A percentile compares a stretch with the other conserved stretches of the same genome.
phyloP scores from a whole-genome alignment of 2,888 invertebrate genomes.

The Drosophila peninsularis region DNA sequence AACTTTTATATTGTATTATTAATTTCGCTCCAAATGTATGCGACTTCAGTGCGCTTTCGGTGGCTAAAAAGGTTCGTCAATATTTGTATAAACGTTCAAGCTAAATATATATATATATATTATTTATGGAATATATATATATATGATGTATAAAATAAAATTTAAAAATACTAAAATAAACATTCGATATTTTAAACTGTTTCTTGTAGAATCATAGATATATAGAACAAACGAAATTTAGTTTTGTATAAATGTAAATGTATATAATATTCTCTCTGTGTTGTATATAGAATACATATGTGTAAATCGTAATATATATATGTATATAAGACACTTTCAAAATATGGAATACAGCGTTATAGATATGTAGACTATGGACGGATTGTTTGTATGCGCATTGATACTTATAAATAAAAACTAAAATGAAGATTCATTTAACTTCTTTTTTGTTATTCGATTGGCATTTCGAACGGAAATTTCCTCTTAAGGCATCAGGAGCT shows the following conservation, averaged over 20 bases:
- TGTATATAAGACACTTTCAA: constrained; percentile 47
- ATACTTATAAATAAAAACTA: constrained; percentile 24
- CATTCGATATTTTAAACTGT: constrained; percentile 60
- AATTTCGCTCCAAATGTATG: constrained; percentile 18
- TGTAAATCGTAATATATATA: constrained; percentile 30
- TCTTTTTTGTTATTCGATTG: too few species aligned
- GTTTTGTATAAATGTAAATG: constrained; percentile 50
- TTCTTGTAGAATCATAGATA: constrained; percentile 14
- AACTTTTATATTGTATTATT: constrained; percentile 36
- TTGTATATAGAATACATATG: constrained; percentile 28
- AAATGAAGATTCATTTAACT: constrained; percentile 5
- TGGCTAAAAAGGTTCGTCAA: constrained; percentile 45
- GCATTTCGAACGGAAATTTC: not conserved
- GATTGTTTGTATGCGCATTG: constrained; percentile 31
- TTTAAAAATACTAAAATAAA: constrained; percentile 46
- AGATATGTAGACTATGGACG: constrained; percentile 52
- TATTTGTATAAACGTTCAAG: constrained; percentile 68
- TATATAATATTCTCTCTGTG: constrained; percentile 16
- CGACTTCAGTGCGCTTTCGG: constrained; percentile 17
- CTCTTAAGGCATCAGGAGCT: constrained; percentile 86
- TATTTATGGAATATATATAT: not conserved
- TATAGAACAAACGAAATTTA: constrained; percentile 34
- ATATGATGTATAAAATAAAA: constrained; percentile 49
- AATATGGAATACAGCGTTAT: constrained; percentile 26
- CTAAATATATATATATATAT: constrained; percentile 19